Evolutionary conservation across 2,797 vertebrate genomes (phyloP).

Genomic region (Phataginus tricuspis): DNA sequence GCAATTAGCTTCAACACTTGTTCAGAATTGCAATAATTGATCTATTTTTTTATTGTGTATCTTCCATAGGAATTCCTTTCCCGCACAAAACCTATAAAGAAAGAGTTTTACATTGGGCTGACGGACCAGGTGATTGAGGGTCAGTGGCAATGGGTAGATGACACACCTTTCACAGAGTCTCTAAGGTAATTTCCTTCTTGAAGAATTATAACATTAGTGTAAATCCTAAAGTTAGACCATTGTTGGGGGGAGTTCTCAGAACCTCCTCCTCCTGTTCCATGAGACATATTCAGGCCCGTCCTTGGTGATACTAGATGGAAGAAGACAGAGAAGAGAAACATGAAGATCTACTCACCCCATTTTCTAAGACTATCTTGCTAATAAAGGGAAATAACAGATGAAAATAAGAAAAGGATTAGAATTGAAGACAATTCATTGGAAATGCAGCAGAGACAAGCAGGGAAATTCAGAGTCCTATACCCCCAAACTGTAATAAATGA

Average conservation of each 20-base stretch:
- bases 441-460: neutral
- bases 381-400: neutral
- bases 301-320: neutral
- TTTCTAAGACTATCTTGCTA: neutral
- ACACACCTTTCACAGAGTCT: constrained; percentile 65
- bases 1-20: neutral
- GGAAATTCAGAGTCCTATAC: neutral
- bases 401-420: neutral
- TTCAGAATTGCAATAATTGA: neutral
- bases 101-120: constrained; percentile 83
- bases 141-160: constrained; percentile 84
- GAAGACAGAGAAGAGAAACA: neutral
- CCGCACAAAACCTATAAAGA: constrained; percentile 44
- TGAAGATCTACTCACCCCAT: neutral
- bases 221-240: neutral
- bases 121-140: neutral
- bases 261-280: neutral
- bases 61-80: constrained; percentile 81
- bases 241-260: neutral
- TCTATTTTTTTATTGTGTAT: neutral
- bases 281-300: neutral
- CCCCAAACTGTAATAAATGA: neutral
- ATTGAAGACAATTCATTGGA: neutral
- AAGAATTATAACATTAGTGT: neutral
- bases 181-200: constrained; percentile 65